Percentiles rank a stretch among this genome's conserved stretches.
Conservation (phyloP, 2,113 vertebrate genomes). For the Talpa occidentalis region DNA sequence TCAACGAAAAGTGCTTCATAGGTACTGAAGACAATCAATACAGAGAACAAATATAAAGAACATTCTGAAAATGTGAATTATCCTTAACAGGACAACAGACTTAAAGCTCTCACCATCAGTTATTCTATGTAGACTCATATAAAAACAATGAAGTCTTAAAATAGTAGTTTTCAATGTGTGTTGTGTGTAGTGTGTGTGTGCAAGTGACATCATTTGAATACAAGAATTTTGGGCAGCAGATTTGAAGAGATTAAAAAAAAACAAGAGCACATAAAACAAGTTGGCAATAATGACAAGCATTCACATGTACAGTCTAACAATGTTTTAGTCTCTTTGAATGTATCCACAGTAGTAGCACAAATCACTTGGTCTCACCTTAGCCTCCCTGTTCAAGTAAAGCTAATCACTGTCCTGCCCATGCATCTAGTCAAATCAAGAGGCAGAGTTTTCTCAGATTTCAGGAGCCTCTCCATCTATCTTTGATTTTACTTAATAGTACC, state of each 20-base stretch:
- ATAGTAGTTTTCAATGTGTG: background rate
- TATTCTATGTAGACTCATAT: background rate
- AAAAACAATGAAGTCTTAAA: background rate
- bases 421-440: background rate
- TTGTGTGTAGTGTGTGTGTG: background rate
- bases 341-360: background rate
- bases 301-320: background rate
- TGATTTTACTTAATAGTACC: background rate
- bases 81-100: background rate
- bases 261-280: conserved; percentile 35
- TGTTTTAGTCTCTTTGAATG: background rate
- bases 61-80: conserved; percentile 45
- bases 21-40: background rate
- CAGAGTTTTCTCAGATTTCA: background rate
- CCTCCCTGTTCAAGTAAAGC: background rate
- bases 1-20: background rate
- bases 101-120: background rate
- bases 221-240: conserved; percentile 19
- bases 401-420: background rate
- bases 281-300: conserved; percentile 24
- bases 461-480: background rate
- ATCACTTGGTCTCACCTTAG: background rate
- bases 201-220: background rate
- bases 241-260: conserved; percentile 31
- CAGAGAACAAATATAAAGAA: background rate